A percentile compares a stretch with the other conserved stretches of the same genome.
Conservation (phyloP, 2,888 invertebrate species). For the Andrena dorsata region DNA sequence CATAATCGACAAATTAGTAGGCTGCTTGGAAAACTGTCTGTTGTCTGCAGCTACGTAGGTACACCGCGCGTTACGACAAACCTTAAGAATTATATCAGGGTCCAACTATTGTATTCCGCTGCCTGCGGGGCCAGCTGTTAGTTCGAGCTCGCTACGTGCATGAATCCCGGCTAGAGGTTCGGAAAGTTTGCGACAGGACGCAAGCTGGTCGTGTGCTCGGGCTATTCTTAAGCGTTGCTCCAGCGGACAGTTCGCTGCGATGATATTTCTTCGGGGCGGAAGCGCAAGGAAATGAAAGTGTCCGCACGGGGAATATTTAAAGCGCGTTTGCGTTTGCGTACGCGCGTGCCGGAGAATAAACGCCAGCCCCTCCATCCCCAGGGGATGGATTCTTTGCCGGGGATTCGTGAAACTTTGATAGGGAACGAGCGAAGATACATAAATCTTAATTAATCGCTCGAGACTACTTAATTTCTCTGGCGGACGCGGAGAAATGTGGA, state of each 20-base stretch:
- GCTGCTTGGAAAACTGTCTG: background rate
- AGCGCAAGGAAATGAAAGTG: constrained; percentile 78
- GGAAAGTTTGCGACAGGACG: constrained; percentile 24
- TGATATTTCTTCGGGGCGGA: constrained; percentile 73
- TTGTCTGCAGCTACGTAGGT: too few species aligned
- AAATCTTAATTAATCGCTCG: constrained; percentile 41
- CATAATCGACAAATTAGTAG: constrained; percentile 47
- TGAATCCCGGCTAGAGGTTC: too few species aligned
- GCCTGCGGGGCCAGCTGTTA: too few species aligned
- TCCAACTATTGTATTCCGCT: too few species aligned
- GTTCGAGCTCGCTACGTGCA: too few species aligned
- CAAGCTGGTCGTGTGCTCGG: constrained; percentile 44
- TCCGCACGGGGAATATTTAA: constrained; percentile 75
- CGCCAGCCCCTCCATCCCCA: background rate
- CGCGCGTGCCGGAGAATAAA: constrained; percentile 21
- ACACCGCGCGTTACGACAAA: too few species aligned
- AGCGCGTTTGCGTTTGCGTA: constrained; percentile 29
- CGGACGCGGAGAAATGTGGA: too few species aligned
- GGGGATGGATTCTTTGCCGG: constrained; percentile 4
- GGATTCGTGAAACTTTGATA: constrained; percentile 11
- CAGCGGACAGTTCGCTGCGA: constrained; percentile 74
- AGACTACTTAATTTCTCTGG: background rate
- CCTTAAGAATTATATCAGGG: too few species aligned
- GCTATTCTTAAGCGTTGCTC: constrained; percentile 41
- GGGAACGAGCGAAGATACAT: background rate